A percentile compares a stretch with the other conserved stretches of the same genome.
phyloP scores from a whole-genome alignment of 92 coral and sea anemone species.

The Phymanthus crucifer region DNA sequence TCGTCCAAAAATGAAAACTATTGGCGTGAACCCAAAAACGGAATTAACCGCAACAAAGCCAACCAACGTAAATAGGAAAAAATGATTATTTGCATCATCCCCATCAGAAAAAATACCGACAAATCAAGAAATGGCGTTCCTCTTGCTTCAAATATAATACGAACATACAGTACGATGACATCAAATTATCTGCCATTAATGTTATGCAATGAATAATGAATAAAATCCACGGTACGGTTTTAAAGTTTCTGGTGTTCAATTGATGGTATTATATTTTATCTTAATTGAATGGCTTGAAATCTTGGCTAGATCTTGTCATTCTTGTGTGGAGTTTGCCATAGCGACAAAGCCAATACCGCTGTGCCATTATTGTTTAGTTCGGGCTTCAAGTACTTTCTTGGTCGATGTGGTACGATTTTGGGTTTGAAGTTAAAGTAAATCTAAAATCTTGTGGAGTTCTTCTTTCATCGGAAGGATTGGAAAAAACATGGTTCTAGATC shows the following conservation, averaged over 20 bases:
- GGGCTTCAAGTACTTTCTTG: slow-evolving; percentile 16
- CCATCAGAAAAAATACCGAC: neutral
- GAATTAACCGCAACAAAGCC: neutral
- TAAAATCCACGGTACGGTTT: neutral
- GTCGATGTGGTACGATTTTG: slow-evolving; percentile 4
- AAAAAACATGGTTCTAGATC: neutral
- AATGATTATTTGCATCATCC: neutral
- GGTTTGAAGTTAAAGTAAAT: neutral
- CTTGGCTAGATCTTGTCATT: neutral
- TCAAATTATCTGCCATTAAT: neutral
- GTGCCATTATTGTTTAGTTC: slow-evolving; percentile 4
- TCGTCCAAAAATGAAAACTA: slow-evolving; percentile 2
- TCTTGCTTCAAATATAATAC: neutral
- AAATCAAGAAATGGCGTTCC: neutral
- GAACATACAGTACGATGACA: neutral
- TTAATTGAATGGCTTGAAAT: slow-evolving; percentile 1
- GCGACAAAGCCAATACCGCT: slow-evolving; percentile 17
- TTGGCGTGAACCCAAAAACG: slow-evolving; percentile 19
- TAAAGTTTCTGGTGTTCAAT: slow-evolving; percentile 1
- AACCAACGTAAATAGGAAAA: neutral
- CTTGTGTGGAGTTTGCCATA: slow-evolving; percentile 6
- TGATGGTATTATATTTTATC: neutral
- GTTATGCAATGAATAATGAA: slow-evolving; percentile 1
- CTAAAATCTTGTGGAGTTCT: neutral
- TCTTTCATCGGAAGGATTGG: neutral